Evolutionary conservation across 37 sponge, comb jelly and placozoan species (phyloP).

Genomic region (Halichondria panicea): DNA sequence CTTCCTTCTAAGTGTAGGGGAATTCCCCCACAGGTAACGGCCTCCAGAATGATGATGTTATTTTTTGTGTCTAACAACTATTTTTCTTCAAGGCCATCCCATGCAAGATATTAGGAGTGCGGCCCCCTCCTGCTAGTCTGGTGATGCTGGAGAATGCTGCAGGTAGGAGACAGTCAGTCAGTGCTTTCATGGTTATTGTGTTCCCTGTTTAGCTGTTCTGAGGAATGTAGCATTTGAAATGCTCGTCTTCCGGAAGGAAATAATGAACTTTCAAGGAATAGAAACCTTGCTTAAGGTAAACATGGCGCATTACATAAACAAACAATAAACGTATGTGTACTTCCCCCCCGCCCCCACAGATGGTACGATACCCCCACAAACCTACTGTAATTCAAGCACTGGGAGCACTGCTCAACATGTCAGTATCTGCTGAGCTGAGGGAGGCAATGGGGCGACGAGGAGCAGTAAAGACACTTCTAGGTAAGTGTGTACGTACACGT

Average conservation of each 20-base stretch:
- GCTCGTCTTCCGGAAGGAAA: slow-evolving; percentile 20
- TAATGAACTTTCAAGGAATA: slow-evolving; percentile 23
- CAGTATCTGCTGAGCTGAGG: background rate
- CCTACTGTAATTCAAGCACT: slow-evolving; percentile 7
- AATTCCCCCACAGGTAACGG: slow-evolving; percentile 53
- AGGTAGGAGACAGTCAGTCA: slow-evolving; percentile 20
- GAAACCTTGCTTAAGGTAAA: slow-evolving; percentile 34
- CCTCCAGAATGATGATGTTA: background rate
- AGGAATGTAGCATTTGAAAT: slow-evolving; percentile 53
- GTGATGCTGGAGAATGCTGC: slow-evolving; percentile 36
- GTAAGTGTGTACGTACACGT: slow-evolving; percentile 13
- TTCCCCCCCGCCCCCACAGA: background rate
- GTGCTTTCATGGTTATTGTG: background rate
- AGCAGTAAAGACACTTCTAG: slow-evolving; percentile 15
- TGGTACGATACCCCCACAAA: slow-evolving; percentile 4
- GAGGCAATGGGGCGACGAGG: slow-evolving; percentile 24
- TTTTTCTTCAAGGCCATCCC: slow-evolving; percentile 50
- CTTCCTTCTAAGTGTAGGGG: slow-evolving; percentile 41
- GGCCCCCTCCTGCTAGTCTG: slow-evolving; percentile 14
- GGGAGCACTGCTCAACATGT: slow-evolving; percentile 34
- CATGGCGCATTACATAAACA: background rate
- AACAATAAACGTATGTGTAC: background rate
- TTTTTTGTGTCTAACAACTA: background rate
- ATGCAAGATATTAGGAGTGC: slow-evolving; percentile 42
- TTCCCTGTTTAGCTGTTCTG: slow-evolving; percentile 30